Evolutionary conservation across 92 coral and sea anemone genomes (phyloP).

Genomic region (Montipora capitata): DNA sequence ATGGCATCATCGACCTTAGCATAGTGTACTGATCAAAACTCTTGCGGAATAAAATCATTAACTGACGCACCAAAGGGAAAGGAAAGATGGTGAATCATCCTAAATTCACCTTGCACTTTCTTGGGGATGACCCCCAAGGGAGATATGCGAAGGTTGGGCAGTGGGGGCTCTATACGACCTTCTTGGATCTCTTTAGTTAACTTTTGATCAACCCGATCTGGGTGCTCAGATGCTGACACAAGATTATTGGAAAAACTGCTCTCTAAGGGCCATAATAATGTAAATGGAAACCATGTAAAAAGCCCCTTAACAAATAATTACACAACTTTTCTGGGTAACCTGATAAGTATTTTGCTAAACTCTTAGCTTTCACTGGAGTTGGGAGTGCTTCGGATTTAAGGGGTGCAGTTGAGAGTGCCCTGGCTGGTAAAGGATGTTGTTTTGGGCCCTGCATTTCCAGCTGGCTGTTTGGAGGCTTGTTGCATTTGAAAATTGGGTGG

Average conservation of each 20-base stretch:
- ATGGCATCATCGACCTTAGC: slow-evolving; percentile 39
- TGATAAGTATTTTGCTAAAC: not conserved
- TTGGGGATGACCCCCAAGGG: slow-evolving; percentile 73
- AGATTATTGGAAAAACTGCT: slow-evolving; percentile 33
- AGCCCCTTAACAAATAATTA: slow-evolving; percentile 32
- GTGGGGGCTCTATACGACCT: slow-evolving; percentile 55
- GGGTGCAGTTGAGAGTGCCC: not conserved
- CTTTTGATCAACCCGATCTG: slow-evolving; percentile 51
- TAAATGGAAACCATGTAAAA: slow-evolving; percentile 53
- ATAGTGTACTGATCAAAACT: slow-evolving; percentile 18
- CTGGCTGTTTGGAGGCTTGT: not conserved
- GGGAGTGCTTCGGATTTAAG: slow-evolving; percentile 25
- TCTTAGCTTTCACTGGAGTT: slow-evolving; percentile 40
- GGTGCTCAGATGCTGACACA: slow-evolving; percentile 53
- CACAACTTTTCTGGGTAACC: slow-evolving; percentile 6
- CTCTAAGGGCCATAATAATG: slow-evolving; percentile 40
- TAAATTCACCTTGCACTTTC: slow-evolving; percentile 19
- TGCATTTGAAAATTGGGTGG: slow-evolving; percentile 38
- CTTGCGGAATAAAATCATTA: slow-evolving; percentile 25
- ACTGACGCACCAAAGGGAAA: slow-evolving; percentile 24
- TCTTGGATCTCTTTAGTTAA: slow-evolving; percentile 45
- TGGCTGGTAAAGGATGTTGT: too few relatives aligned
- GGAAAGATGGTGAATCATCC: slow-evolving; percentile 16
- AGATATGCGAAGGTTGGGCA: slow-evolving; percentile 28
- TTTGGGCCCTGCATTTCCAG: not conserved